These are phyloP conservation scores for Pelusios castaneus DNA, from an alignment of 2,113 vertebrate genomes.

Conservation along the genomic window DNA sequence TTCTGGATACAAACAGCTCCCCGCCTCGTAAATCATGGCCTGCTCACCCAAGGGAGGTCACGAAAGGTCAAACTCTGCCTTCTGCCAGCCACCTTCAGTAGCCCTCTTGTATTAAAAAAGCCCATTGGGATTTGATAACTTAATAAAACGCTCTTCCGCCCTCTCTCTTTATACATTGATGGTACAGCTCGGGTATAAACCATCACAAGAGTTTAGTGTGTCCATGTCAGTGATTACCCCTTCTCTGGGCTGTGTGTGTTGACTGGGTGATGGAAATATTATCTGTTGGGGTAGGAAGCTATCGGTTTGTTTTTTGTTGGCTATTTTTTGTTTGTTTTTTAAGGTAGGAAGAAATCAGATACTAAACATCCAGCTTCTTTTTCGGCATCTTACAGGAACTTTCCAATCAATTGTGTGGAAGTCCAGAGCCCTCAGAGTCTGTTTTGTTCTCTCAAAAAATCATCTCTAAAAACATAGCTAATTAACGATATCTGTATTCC, in stretches of 20 bases:
- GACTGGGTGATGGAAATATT: constrained; percentile 32
- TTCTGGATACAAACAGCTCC: constrained; percentile 57
- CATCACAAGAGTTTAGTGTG: background rate
- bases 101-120: background rate
- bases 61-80: background rate
- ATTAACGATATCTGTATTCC: background rate
- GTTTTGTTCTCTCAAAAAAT: background rate
- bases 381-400: background rate
- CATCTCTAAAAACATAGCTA: background rate
- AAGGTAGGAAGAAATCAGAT: constrained; percentile 12
- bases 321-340: rapidly evolving
- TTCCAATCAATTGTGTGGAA: constrained; percentile 10
- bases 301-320: rapidly evolving
- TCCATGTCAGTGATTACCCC: constrained; percentile 15
- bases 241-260: background rate
- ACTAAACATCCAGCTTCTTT: rapidly evolving
- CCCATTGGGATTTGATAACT: background rate
- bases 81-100: background rate
- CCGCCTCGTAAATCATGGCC: constrained; percentile 56
- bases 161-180: background rate
- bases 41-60: background rate
- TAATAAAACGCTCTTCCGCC: rapidly evolving
- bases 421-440: background rate
- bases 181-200: background rate
- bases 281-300: background rate